Evolutionary conservation across 2,888 invertebrate genomes (phyloP), one percentile per base, ranked within the genome.

Genomic region (Agrilus cyanescens): DNA sequence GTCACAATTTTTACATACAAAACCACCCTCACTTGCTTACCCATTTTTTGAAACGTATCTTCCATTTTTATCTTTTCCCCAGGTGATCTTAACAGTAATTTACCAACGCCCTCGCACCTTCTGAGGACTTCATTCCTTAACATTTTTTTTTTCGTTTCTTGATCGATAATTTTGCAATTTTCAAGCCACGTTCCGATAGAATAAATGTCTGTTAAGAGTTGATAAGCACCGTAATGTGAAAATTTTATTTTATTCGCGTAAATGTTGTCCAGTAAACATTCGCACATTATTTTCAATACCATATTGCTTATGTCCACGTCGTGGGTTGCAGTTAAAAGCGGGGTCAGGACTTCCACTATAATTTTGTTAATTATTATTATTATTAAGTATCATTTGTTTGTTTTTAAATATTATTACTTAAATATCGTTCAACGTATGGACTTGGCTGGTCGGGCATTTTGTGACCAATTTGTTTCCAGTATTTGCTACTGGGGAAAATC

Each of bases 261-360:
- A 51, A 90, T 88, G 55, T 86, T 85, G 61, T 89, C 85, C 40
- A 90, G 68, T 88, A 88, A 89, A 0, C 88, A 80, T 62, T 89
- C 88, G 57, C 89, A 86, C 70, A 87, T 81, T 25, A 89, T 78
- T 59, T 81, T 79, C 29, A 90, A 67, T 40, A 86, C 77, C 73
- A 86, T 80, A 55, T 85, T 84, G 18, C 82, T 73, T 33, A 85
- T 82, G 5, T 76, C 70, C 38, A 79, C 74, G 57, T 89, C 82
- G 41, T 78, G 75, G 4, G 85, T 82, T 35, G 88, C 84, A 51
- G 74, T 73, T 53, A 87, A 69, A n/a, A 86, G 82, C 1, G 89
- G 89, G 44, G 81, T 65, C 49, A 85, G 65, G 56, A 89, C 80
- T 66, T 79, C 78, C 60, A 82, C 86, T 79, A 68, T 48, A 72